Evolutionary conservation across 2,797 vertebrate genomes (phyloP).

Genomic region (Varecia variegata): DNA sequence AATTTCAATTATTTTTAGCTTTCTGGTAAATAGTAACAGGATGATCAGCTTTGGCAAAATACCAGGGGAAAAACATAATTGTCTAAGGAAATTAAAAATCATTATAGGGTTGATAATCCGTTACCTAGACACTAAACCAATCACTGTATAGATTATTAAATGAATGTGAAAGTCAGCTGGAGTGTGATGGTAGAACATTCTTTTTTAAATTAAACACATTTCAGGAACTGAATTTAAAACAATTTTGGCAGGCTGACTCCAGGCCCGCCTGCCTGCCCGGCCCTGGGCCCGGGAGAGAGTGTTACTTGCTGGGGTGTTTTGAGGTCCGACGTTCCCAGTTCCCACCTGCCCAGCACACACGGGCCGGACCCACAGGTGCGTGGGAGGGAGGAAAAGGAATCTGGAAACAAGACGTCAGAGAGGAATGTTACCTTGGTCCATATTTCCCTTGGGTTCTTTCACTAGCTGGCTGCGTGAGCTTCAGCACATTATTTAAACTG

Average conservation of each 20-base stretch:
- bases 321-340: too few species aligned
- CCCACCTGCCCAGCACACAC: accelerated
- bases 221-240: neutral
- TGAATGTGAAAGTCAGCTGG: neutral
- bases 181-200: neutral
- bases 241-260: neutral
- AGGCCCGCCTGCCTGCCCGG: neutral
- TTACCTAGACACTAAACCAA: neutral
- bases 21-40: constrained; percentile 42
- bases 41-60: neutral
- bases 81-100: constrained; percentile 62
- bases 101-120: neutral
- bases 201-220: neutral
- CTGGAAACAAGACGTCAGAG: accelerated
- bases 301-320: accelerated
- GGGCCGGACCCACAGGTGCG: neutral
- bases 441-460: accelerated
- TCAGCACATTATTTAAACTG: neutral
- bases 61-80: constrained; percentile 11
- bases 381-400: accelerated
- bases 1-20: constrained; percentile 40
- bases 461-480: too few species aligned
- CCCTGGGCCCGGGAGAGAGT: accelerated
- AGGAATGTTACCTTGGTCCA: accelerated
- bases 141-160: neutral